Base-by-base conservation (phyloP, 64 coral and sea anemone species). In the Montipora capricornis region DNA sequence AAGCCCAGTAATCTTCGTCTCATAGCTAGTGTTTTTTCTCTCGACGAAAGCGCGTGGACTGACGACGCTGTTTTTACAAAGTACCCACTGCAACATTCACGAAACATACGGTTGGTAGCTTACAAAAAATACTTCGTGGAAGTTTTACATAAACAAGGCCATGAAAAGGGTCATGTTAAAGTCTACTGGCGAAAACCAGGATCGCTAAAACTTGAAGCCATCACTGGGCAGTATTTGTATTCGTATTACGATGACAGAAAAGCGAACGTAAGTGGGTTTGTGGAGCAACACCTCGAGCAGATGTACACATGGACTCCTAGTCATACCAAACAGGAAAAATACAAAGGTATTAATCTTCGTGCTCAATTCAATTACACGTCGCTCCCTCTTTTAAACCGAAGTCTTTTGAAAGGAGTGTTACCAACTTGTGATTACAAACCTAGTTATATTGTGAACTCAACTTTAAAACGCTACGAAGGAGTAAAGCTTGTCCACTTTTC, bases 41-140 rank as follows among this genome's bases (percentile, higher is more conserved):
- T 68, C 6, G 14, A 46, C 51, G 19, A 86, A 8, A 89, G 44
- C 57, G 70, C 79, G 0, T 93, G 87, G 71, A 79, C 87, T 11
- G 19, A 48, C 5, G 83, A 86, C 57, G 47, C 49, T 0, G 74
- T 84, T 8, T 96, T 90, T 37, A 78, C 45, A 66, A 92, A 77
- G 75, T 95, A 89, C 11, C 68, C 89, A 20, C 79, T 14, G 16
- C 95, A 93, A 75, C 92, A 76, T 13, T 93, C 91, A 3, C 17
- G 61, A 17, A 87, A 82, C 13, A 93, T 96, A 47, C 24, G 69
- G 4, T 81, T 96, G 3, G 22, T 59, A 4, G 73, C 73, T 52
- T 46, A 24, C 12, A 67, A 87, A 12, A 84, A 78, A 20, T 96
- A 96, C 51, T 96, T 79, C 50, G 92, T 96, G 1, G 95, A 96